Percentiles rank a stretch among this genome's conserved stretches.
Evolutionary conservation across 2,888 invertebrate genomes (phyloP).

Genomic region (Agriopis aurantiaria): DNA sequence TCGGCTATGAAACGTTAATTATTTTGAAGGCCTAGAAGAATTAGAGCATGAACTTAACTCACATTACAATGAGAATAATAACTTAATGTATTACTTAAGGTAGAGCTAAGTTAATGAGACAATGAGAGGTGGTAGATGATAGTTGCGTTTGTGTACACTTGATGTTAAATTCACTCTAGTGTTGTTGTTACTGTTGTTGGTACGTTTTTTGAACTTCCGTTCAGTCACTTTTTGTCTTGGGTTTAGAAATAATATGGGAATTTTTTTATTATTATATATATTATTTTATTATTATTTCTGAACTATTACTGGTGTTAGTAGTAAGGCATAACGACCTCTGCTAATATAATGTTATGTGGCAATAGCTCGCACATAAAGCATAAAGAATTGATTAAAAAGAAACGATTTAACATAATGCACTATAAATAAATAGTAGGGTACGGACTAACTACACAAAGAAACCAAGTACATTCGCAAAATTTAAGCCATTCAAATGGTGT

Average conservation of each 20-base stretch:
- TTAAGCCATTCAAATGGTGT: no score
- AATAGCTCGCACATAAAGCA: not conserved
- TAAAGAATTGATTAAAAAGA: no score
- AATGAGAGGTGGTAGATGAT: not conserved
- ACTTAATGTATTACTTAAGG: conserved; percentile 1
- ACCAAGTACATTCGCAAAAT: no score
- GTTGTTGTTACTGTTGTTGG: no score
- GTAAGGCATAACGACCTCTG: no score
- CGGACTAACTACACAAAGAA: no score
- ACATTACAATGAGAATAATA: conserved; percentile 11
- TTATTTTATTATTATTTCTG: not conserved
- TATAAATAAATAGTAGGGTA: no score
- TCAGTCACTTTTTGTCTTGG: not conserved
- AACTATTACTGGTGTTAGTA: no score
- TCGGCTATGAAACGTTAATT: conserved; percentile 19
- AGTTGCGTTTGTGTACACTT: no score
- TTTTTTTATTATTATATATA: not conserved
- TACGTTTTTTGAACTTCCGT: no score
- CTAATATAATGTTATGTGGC: not conserved
- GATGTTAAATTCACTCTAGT: no score
- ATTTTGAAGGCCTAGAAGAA: conserved; percentile 27
- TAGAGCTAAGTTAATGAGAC: not conserved
- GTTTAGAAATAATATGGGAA: not conserved
- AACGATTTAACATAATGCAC: no score
- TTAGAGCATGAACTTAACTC: conserved; percentile 25